Evolutionary conservation across 1,140 invertebrate genomes (phyloP).

Genomic region (Ceratina australensis): DNA sequence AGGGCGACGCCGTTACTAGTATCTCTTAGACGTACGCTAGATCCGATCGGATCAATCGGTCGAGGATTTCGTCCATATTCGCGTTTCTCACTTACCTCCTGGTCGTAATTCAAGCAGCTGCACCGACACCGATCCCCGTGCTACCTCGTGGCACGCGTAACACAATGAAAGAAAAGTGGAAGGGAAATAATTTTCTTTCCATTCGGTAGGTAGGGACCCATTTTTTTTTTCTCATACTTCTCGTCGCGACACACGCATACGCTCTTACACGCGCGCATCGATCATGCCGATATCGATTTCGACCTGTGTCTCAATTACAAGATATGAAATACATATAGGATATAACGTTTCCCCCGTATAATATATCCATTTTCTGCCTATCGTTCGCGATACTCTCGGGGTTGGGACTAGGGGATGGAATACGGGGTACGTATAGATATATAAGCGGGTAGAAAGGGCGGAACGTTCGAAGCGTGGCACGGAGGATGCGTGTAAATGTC

Average conservation of each 20-base stretch:
- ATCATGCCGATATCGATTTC: no score
- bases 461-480: neutral
- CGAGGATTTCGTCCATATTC: neutral
- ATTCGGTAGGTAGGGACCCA: no score
- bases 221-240: neutral
- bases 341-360: neutral
- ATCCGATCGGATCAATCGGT: neutral
- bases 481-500: constrained; percentile 39
- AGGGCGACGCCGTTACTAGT: neutral
- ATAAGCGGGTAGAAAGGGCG: neutral
- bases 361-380: neutral
- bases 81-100: constrained; percentile 36
- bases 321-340: neutral
- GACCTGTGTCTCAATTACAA: constrained; percentile 3
- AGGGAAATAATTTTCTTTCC: neutral
- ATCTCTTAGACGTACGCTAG: neutral
- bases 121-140: neutral
- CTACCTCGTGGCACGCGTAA: no score
- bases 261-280: neutral
- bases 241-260: no score
- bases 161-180: neutral
- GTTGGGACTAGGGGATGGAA: neutral
- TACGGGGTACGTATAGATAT: neutral
- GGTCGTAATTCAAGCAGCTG: neutral
- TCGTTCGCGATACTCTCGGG: neutral